A percentile compares a stretch with the other conserved stretches of the same genome.
Conservation (phyloP, 2,797 vertebrate genomes). For the Acanthornis magna region DNA sequence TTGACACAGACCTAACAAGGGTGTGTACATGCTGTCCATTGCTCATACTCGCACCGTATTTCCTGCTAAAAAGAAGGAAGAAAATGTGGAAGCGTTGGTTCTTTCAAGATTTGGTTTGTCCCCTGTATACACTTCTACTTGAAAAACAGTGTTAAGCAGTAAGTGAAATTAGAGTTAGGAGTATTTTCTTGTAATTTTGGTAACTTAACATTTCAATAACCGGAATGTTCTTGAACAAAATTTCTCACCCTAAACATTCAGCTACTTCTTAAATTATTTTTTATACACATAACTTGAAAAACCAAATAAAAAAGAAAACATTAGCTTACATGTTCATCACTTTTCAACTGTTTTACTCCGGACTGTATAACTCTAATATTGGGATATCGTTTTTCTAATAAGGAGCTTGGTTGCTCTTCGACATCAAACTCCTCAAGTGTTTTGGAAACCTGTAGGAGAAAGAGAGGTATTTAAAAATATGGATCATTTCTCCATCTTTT, state of each 20-base stretch:
- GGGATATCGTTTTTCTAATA: slow-evolving; percentile 83
- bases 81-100: neutral
- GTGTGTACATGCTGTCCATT: neutral
- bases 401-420: slow-evolving; percentile 82
- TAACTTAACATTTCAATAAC: neutral
- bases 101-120: neutral
- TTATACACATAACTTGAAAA: neutral
- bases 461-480: neutral
- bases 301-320: neutral
- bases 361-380: slow-evolving; percentile 89
- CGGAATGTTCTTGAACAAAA: neutral
- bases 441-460: slow-evolving; percentile 83
- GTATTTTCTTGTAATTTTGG: neutral
- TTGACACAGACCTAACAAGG: neutral
- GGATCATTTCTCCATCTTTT: slow-evolving; percentile 83
- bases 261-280: neutral
- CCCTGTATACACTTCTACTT: neutral
- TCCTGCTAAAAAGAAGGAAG: neutral
- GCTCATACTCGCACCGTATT: neutral
- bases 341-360: slow-evolving; percentile 80
- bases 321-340: slow-evolving; percentile 80
- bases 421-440: slow-evolving; percentile 91
- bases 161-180: neutral
- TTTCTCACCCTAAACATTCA: neutral
- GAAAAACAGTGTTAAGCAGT: neutral